Evolutionary conservation across 2,888 invertebrate species (phyloP).

Genomic region (Drosophila planitibia): DNA sequence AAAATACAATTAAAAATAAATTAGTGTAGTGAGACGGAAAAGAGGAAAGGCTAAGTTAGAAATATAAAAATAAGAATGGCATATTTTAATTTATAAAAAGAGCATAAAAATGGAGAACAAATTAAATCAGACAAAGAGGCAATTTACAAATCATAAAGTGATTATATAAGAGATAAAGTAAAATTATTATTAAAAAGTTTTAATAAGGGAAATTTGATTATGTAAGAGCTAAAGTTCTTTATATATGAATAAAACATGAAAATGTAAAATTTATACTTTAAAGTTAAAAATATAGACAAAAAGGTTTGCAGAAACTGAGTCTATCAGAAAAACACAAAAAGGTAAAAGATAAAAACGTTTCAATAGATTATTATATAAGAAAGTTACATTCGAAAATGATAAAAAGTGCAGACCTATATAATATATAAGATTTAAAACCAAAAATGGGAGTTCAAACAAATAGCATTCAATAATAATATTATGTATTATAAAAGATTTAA

Average conservation of each 20-base stretch:
- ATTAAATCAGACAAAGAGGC: neutral
- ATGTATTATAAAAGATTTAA: neutral
- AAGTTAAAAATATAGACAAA: neutral
- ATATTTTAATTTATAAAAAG: neutral
- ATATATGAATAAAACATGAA: neutral
- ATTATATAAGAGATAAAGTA: neutral
- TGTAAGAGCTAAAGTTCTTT: neutral
- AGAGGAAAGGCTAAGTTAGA: neutral
- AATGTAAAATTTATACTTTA: neutral
- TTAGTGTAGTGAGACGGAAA: neutral
- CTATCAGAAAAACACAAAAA: neutral
- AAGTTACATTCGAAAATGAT: neutral
- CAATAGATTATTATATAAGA: neutral
- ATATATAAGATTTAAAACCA: neutral
- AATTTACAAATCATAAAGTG: neutral
- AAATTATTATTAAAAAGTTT: neutral
- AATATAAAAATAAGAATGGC: neutral
- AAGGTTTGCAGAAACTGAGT: neutral
- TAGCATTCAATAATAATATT: neutral
- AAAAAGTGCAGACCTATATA: neutral
- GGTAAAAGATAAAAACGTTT: neutral
- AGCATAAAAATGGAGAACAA: neutral
- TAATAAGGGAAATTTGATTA: neutral
- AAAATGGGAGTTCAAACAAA: neutral
- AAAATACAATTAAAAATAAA: neutral